A percentile compares a stretch with the other conserved stretches of the same genome.
Evolutionary conservation across 2,797 vertebrate species (phyloP).

Genomic region (Eulemur mongoz): DNA sequence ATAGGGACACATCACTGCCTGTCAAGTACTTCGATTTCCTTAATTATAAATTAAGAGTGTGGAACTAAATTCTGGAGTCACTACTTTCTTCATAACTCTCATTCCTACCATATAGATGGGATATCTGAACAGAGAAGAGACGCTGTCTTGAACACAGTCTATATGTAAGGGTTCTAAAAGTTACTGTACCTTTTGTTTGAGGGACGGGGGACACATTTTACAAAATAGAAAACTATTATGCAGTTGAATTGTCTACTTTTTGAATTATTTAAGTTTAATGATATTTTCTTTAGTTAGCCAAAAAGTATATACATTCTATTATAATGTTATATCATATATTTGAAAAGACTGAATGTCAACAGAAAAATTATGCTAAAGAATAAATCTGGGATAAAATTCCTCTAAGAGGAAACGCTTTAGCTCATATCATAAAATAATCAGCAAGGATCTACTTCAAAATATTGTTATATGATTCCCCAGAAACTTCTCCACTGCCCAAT

Average conservation of each 20-base stretch:
- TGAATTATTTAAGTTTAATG: neutral
- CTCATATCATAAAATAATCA: neutral
- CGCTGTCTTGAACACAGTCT: neutral
- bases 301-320: neutral
- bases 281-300: slow-evolving; percentile 16
- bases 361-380: slow-evolving; percentile 29
- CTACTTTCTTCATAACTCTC: neutral
- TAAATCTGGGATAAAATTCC: neutral
- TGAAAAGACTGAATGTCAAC: neutral
- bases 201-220: neutral
- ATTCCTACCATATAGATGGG: neutral
- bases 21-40: neutral
- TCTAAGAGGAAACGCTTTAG: neutral
- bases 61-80: neutral
- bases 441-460: neutral
- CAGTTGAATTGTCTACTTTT: neutral
- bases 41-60: neutral
- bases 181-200: neutral
- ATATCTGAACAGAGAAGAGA: neutral
- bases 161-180: neutral
- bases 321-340: neutral
- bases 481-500: neutral
- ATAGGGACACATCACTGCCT: neutral
- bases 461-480: neutral
- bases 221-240: neutral